Evolutionary conservation across 2,113 vertebrate genomes (phyloP), one percentile per base, ranked within the genome.

Genomic region (Cyanoramphus novaezelandiae): DNA sequence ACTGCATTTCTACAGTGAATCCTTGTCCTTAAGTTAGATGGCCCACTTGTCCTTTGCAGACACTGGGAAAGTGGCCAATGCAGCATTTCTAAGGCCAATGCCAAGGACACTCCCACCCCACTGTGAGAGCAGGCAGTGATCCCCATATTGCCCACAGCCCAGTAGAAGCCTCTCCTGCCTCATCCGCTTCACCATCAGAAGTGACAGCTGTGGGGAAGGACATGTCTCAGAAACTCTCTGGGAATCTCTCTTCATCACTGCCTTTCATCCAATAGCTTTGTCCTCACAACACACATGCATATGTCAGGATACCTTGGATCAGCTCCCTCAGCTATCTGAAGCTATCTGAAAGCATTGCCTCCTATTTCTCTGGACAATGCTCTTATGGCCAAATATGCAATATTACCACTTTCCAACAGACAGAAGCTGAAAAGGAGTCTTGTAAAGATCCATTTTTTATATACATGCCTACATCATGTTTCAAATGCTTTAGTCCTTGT

Each of bases 171-270:
- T 44, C 37, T 64, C 24, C 47, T 31, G 20, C 28, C 46, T 17
- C 78, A 78, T 35, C 29, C 16, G 31, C 28, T 83, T 78, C n/a
- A 43, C 7, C 17, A 44, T 31, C 35, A 74, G 60, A 62, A 68
- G 17, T 33, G 23, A 23, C 47, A 85, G 33, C 55, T 52, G 10
- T 0, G 2, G 8, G 39, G 11, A 69, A 85, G 20, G 62, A 50
- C 19, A 27, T 6, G 0, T 8, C 13, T 62, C 63, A n/a, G 57
- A 81, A 81, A 52, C 0, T 0, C 28, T 20, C 12, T 9, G 35
- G 2, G 7, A 71, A 39, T 39, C 41, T 14, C 35, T 62, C 53
- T 49, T 31, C 31, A 60, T 10, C 4, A 19, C 63, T 21, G 21
- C 15, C 11, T 67, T 67, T 13, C 37, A 71, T 49, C 13, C 35